Base-by-base conservation (phyloP, 2,888 invertebrate species). In the Agriopis marginaria region DNA sequence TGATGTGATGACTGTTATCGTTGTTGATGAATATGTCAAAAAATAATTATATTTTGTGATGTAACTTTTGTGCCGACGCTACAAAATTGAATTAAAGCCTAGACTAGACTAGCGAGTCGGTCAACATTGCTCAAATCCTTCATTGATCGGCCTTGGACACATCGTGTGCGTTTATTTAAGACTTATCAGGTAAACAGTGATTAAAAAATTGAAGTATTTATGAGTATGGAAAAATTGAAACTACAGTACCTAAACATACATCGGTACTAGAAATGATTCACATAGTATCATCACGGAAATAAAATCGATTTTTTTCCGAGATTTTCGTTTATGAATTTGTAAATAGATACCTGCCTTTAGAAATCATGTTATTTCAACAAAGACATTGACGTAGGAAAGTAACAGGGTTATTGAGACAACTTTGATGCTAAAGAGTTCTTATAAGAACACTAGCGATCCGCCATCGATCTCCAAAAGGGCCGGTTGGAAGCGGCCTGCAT, bases 61-160 rank as follows among this genome's bases (percentile, higher is more conserved):
- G 17, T 14, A 14, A n/a, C 7, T 40, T 12, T 55, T 64, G 40
- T 69, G 56, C 55, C 17, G n/a, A 45, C 56, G 14, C 6, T 64
- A 61, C 60, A 3, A 11, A 11, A 14, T 63, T 10, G 39, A 23
- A 55, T 55, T 45, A 53, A 53, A 50, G 11, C 50, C 54, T 55
- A 32, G 39, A n/a, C 63, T 47, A 63, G 68, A 53, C 63, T 45
- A 9, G 61, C 56, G 14, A 10, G 2, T 44, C 59, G 3, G 63
- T 63, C 63, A 63, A 63, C 59, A 68, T 63, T 54, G 47, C 56
- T n/a, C 39, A 32, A 60, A 47, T n/a, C n/a, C 67, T 47, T 47
- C 32, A 9, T 42, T 55, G 9, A 58, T 47, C 59, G 40, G 63
- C 59, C 68, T 67, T 51, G 56, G 50, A 39, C 44, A 7, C 42